Percentiles rank a stretch among this genome's conserved stretches.
Conservation (phyloP, 1,140 invertebrate species). For the Battus philenor region DNA sequence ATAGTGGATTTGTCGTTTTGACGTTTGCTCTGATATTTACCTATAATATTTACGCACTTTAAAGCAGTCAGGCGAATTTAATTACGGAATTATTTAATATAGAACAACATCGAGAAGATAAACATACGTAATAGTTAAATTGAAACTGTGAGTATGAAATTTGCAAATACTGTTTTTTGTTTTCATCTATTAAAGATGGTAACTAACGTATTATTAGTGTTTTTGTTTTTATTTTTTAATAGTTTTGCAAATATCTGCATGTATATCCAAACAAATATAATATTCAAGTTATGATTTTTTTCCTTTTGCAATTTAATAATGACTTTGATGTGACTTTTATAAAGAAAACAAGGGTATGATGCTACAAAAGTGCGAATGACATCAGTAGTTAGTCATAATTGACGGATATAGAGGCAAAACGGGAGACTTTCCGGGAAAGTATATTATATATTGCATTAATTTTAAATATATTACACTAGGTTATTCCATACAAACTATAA, state of each 20-base stretch:
- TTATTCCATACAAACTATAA: no score
- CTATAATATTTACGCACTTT: slow-evolving; percentile 7
- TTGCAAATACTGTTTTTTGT: neutral
- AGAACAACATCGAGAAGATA: neutral
- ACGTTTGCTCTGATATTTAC: slow-evolving; percentile 4
- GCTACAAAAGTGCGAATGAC: slow-evolving; percentile 29
- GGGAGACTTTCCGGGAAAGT: no score
- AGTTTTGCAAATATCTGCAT: neutral
- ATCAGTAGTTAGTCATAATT: slow-evolving; percentile 44
- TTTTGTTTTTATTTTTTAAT: slow-evolving; percentile 5
- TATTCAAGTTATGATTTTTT: no score
- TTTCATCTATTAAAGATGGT: neutral
- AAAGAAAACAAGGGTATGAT: slow-evolving; percentile 2
- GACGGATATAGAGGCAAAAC: slow-evolving; percentile 19
- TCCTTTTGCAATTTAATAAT: no score
- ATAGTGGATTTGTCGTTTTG: slow-evolving; percentile 7
- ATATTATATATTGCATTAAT: no score
- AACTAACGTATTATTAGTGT: neutral
- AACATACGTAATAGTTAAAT: neutral
- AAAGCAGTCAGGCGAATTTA: slow-evolving; percentile 1
- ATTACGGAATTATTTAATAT: neutral
- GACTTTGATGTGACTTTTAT: neutral
- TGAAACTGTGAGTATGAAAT: slow-evolving; percentile 1
- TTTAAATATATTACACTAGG: no score
- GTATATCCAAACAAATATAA: slow-evolving; percentile 1